phyloP scores from a whole-genome alignment of 2,113 vertebrate genomes.

The Paramisgurnus dabryanus region DNA sequence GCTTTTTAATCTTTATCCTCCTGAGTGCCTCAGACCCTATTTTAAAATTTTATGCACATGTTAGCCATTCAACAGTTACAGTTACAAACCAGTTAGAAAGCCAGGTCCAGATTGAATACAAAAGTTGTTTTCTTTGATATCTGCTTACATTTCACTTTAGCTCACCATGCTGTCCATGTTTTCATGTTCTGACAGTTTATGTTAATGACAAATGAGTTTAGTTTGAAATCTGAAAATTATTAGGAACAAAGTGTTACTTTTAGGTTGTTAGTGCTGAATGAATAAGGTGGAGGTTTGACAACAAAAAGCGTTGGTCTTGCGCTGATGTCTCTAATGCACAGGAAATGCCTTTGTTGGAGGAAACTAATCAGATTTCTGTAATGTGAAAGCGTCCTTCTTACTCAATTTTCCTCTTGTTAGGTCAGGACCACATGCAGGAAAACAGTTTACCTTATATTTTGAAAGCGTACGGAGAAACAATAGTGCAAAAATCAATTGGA shows the following conservation, averaged over 20 bases:
- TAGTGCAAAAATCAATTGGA: conserved; percentile 10
- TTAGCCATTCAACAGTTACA: too few species aligned
- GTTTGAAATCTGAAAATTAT: not conserved
- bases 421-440: conserved; percentile 23
- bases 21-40: too few species aligned
- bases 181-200: too few species aligned
- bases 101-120: not conserved
- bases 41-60: too few species aligned
- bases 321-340: conserved; percentile 54
- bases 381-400: conserved; percentile 50
- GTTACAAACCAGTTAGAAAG: too few species aligned
- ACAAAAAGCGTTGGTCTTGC: conserved; percentile 23
- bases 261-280: not conserved
- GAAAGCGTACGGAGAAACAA: not conserved
- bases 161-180: too few species aligned
- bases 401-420: conserved; percentile 31
- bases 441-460: conserved; percentile 4
- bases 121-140: too few species aligned
- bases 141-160: too few species aligned
- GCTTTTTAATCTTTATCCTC: too few species aligned
- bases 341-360: conserved; percentile 56
- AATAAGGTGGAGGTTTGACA: conserved; percentile 39
- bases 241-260: not conserved
- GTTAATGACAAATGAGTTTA: not conserved
- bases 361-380: conserved; percentile 56